Evolutionary conservation across 2,797 vertebrate species (phyloP), one percentile per base, ranked within the genome.

Genomic region (Orientallactaga sibirica): DNA sequence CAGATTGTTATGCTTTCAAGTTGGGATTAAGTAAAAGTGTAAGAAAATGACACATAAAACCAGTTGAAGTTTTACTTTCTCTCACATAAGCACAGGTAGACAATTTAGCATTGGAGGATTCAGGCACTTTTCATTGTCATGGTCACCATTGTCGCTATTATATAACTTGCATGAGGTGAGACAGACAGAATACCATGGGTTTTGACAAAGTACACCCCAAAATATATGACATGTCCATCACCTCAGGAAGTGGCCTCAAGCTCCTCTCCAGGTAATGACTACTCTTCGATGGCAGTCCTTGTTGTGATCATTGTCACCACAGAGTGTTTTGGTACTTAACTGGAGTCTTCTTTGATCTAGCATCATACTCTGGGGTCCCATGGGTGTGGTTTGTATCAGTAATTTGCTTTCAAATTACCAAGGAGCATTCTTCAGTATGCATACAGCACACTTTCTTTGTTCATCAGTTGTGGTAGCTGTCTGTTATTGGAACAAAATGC

Each of bases 371-470:
- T n/a, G 22, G n/a, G 29, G 41, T 62, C n/a, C 55, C 27, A 37
- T 8, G 15, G 3, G 27, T 79, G 67, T 81, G 81, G 27, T 75
- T 9, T 78, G 33, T 55, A 71, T 74, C 61, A 20, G 15, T 33
- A 33, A 29, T 77, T 91, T 80, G 25, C 29, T 86, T 67, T 88
- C 33, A 10, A 68, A 58, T 33, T 88, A 48, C 27, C 48, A 20
- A 86, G 33, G 66, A 77, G 29, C 83, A 55, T 55, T 70, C 5
- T n/a, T 29, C 68, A 70, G 24, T 71, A 48, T 41, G 37, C 70
- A 27, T 71, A 83, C 8, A 66, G 20, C 9, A 58, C 22, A 83
- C 58, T 78, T 92, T 83, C 22, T 83, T 82, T 68, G 83, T 92
- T 82, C 37, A 37, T 14, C 27, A 80, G 7, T 81, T 80, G 67